A percentile compares a stretch with the other conserved stretches of the same genome.
Evolutionary conservation across 2,888 invertebrate species (phyloP).

Genomic region (Quadroppia sp.): DNA sequence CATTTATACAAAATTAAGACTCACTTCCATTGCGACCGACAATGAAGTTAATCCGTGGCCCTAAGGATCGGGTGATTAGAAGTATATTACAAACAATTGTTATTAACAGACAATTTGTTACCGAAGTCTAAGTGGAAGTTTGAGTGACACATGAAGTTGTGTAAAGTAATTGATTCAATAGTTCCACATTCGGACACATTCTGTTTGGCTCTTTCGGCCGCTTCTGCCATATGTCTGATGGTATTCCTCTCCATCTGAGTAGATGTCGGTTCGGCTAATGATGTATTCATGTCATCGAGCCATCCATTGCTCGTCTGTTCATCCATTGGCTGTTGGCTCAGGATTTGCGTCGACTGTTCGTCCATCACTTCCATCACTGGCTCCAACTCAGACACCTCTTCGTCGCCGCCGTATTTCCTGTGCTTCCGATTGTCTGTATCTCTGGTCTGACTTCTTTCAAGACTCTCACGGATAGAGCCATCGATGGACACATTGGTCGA

Average conservation of each 20-base stretch:
- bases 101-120: not conserved
- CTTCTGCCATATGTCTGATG: not conserved
- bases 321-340: not conserved
- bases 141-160: constrained; percentile 92
- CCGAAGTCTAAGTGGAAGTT: constrained; percentile 67
- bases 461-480: not conserved
- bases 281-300: not conserved
- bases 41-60: constrained; percentile 75
- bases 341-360: not conserved
- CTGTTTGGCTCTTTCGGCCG: not conserved
- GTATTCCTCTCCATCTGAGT: constrained; percentile 9
- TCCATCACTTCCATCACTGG: not conserved
- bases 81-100: not conserved
- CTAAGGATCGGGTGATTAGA: not conserved
- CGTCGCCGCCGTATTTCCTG: not conserved
- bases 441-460: not conserved
- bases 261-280: not conserved
- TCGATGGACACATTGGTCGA: not conserved
- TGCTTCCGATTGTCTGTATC: not conserved
- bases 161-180: constrained; percentile 60
- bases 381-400: not conserved
- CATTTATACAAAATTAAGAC: constrained; percentile 46
- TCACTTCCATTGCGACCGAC: constrained; percentile 58
- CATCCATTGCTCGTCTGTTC: not conserved
- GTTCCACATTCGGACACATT: constrained; percentile 55